Base-by-base conservation (phyloP, 2,888 invertebrate genomes). In the Syritta pipiens region DNA sequence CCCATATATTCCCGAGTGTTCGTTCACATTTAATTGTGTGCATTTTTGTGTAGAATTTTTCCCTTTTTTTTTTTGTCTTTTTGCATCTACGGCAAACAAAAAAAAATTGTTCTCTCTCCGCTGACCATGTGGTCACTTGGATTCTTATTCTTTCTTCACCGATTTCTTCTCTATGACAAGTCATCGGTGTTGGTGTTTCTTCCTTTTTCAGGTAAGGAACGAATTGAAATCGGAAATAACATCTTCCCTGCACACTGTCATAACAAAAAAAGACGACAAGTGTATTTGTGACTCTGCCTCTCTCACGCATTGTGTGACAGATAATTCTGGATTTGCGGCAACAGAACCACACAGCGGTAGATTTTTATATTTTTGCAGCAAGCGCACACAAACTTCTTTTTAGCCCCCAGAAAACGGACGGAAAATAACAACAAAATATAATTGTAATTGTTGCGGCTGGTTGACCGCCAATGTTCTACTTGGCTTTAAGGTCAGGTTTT, bases 381-480 rank as follows among this genome's bases (percentile, higher is more conserved):
- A 6, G 20, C 14, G 9, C 35, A 14, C 37, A 44, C 19, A 24
- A 9, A 9, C 30, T 3, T 62, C 28, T 40, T 49, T n/a, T n/a
- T n/a, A n/a, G n/a, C n/a, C 7, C 2, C 7, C 4, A 4, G 17
- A 3, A 37, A 5, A 0, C 19, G 7, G 37, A 0, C 28, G 28
- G 51, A 63, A 10, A 32, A 6, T 22, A 57, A 57, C 28, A 59
- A 6, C 26, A 57, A 59, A 59, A 59, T 62, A 63, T 53, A 62
- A 46, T 79, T 49, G 35, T 37, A 55, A 68, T 57, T 72, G 62
- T 79, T 74, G 79, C 79, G 74, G 74, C 79, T 79, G 79, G 74
- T 79, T 79, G 74, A 74, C 79, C 79, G 79, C 79, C 79, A 79
- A 55, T 74, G 72, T 79, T 79, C 74, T 68, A 79, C 72, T 79